phyloP scores from a whole-genome alignment of 2,888 invertebrate species.

The Dolichopus griseipennis region DNA sequence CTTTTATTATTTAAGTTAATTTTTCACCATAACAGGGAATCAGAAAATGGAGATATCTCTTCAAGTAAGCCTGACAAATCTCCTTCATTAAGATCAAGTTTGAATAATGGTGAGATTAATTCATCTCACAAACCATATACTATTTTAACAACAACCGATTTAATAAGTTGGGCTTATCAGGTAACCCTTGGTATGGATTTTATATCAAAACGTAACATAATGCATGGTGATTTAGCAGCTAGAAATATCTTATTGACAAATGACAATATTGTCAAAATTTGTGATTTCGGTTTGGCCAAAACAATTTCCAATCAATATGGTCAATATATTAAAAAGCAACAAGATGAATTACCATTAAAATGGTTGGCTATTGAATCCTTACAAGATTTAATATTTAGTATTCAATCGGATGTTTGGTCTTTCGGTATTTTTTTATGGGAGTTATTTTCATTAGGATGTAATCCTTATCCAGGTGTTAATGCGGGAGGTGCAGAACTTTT shows the following conservation, averaged over 20 bases:
- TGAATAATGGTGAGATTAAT: too few species aligned
- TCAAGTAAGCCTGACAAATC: too few species aligned
- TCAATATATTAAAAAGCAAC: slow-evolving; percentile 83
- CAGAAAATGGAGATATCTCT: too few species aligned
- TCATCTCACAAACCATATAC: not conserved
- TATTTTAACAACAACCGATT: slow-evolving; percentile 64
- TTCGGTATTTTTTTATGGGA: slow-evolving; percentile 88
- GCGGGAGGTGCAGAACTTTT: slow-evolving; percentile 60
- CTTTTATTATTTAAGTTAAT: too few species aligned
- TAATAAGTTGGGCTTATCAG: slow-evolving; percentile 87
- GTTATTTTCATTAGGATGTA: slow-evolving; percentile 73
- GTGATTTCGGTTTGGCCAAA: slow-evolving; percentile 91
- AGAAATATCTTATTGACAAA: slow-evolving; percentile 83
- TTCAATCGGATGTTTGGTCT: slow-evolving; percentile 92
- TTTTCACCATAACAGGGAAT: too few species aligned
- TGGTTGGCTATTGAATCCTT: slow-evolving; percentile 95
- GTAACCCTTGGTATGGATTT: slow-evolving; percentile 94
- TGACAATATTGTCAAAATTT: slow-evolving; percentile 88
- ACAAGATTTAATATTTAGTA: slow-evolving; percentile 81
- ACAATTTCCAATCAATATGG: slow-evolving; percentile 49
- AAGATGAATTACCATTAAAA: slow-evolving; percentile 82
- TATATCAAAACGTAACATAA: slow-evolving; percentile 73
- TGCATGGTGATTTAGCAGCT: slow-evolving; percentile 84
- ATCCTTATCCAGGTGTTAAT: slow-evolving; percentile 75
- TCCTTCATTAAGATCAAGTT: too few species aligned